phyloP scores from a whole-genome alignment of 2,888 invertebrate genomes.

The Monochamus alternatus region DNA sequence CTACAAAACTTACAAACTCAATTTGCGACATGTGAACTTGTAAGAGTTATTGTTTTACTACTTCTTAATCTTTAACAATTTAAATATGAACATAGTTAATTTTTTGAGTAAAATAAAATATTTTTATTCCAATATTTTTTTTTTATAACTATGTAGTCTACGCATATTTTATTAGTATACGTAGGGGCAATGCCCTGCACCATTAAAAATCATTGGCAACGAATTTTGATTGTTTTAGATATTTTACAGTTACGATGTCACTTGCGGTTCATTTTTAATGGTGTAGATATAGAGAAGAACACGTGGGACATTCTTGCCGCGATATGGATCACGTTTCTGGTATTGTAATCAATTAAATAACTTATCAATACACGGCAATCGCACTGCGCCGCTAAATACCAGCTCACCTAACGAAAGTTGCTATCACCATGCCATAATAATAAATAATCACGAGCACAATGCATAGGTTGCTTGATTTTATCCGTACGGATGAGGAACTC shows the following conservation, averaged over 20 bases:
- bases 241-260: conserved; percentile 32
- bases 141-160: not conserved
- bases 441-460: conserved; percentile 20
- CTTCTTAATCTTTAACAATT: too few species aligned
- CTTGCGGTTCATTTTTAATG: conserved; percentile 31
- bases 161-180: not conserved
- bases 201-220: conserved; percentile 11
- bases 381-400: conserved; percentile 32
- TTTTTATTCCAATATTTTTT: too few species aligned
- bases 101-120: too few species aligned
- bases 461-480: not conserved
- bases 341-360: conserved; percentile 42
- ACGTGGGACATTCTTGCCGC: conserved; percentile 32
- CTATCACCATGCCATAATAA: conserved; percentile 22
- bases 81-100: too few species aligned
- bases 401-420: conserved; percentile 33
- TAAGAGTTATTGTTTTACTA: too few species aligned
- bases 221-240: conserved; percentile 19
- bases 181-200: not conserved
- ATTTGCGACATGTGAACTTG: too few species aligned
- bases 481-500: not conserved
- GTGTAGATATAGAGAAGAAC: conserved; percentile 35
- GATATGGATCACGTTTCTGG: conserved; percentile 39
- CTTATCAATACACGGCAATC: conserved; percentile 40
- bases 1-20: too few species aligned